A percentile compares a stretch with the other conserved stretches of the same genome.
Evolutionary conservation across 2,888 invertebrate genomes (phyloP).

Genomic region (Doris montereyensis): DNA sequence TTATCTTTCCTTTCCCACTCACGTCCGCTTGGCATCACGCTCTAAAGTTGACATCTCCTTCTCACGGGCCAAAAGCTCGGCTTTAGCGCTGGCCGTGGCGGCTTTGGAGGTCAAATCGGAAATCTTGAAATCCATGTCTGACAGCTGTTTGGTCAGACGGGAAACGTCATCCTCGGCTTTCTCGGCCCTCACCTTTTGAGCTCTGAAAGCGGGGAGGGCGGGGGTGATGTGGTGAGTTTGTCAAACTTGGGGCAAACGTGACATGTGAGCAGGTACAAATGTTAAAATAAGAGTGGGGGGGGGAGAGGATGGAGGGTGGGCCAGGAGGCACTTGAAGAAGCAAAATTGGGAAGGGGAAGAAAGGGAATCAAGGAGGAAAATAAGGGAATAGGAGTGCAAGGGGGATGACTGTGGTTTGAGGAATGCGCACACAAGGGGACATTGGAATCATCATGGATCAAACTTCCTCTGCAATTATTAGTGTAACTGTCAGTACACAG

Average conservation of each 20-base stretch:
- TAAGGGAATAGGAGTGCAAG: not conserved
- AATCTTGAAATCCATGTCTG: slow-evolving; percentile 62
- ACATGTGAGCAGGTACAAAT: no score
- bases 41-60: slow-evolving; percentile 59
- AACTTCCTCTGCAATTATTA: no score
- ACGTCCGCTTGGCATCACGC: slow-evolving; percentile 62
- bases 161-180: slow-evolving; percentile 66
- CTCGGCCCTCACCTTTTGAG: slow-evolving; percentile 69
- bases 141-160: slow-evolving; percentile 59
- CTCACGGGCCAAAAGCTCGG: slow-evolving; percentile 63
- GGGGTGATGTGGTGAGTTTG: slow-evolving; percentile 5
- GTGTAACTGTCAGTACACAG: no score
- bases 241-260: not conserved
- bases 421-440: no score
- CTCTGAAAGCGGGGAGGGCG: slow-evolving; percentile 52
- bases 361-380: not conserved
- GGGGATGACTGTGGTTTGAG: not conserved
- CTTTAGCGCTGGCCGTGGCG: slow-evolving; percentile 53
- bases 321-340: not conserved
- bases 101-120: slow-evolving; percentile 62
- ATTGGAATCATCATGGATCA: no score
- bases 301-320: not conserved
- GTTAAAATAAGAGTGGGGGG: not conserved
- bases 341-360: not conserved
- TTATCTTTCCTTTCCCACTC: no score